Base-by-base conservation (phyloP, 2,888 invertebrate genomes). In the Neria commutata region DNA sequence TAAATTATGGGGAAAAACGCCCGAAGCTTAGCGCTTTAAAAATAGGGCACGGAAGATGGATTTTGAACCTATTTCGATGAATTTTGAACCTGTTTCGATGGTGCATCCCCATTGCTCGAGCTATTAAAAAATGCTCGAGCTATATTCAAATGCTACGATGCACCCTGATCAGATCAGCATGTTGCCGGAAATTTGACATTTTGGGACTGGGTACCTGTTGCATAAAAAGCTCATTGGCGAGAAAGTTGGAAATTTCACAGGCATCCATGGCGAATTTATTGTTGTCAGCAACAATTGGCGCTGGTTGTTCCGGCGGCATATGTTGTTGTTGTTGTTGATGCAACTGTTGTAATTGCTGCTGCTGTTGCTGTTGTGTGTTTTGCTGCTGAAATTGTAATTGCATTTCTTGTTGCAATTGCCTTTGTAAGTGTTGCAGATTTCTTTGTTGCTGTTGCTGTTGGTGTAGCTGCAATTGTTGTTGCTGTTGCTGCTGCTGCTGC, bases 201-300 rank as follows among this genome's bases (percentile, higher is more conserved):
- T n/a, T n/a, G n/a, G n/a, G n/a, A n/a, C n/a, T n/a, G n/a, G 61
- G 73, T 88, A 90, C 90, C 88, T 92, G 91, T 83, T 91, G 91
- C 85, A 90, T 90, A 85, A 91, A 89, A 81, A 89, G 85, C 86
- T 92, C 92, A 81, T 89, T 91, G 78, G 91, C 91, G 78, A 92
- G 86, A 83, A 91, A 90, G 84, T 89, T 91, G 75, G 91, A 91
- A 81, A 92, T 90, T 86, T 92, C 92, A 85, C 89, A 87, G 80
- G 91, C 89, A 85, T 92, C 91, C 86, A 91, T 89, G 55, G 74
- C 67, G 60, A 77, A 74, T 71, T 75, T 73, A 62, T 76, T 74
- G 56, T 65, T 65, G 61, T 62, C 61, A 56, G 3, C 19, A 19
- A 2, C 19, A 19, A 6, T 19, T 4, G 19, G 17, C 4, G 5